These are phyloP conservation scores for Chrysopa pallens DNA, from an alignment of 1,140 invertebrate species.

Conservation along the genomic window DNA sequence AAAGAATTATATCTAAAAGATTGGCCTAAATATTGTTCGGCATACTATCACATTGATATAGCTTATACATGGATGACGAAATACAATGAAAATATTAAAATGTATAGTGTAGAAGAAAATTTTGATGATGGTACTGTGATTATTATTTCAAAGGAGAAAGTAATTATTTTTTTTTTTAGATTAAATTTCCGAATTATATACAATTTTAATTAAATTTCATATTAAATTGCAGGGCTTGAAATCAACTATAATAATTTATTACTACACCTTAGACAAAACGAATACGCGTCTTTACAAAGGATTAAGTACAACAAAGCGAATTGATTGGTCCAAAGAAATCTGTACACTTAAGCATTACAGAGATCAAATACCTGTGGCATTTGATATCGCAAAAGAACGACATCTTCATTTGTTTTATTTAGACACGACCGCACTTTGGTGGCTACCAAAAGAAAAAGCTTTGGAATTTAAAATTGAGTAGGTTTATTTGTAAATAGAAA, in stretches of 20 bases:
- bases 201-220: not conserved
- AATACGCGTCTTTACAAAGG: conserved; percentile 3
- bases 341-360: not conserved
- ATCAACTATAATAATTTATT: conserved; percentile 2
- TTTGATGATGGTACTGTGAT: conserved; percentile 8
- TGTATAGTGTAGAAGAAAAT: conserved; percentile 6
- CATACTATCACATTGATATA: not conserved
- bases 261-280: conserved; percentile 6
- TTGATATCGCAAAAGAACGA: conserved; percentile 2
- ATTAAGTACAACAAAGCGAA: conserved; percentile 3
- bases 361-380: not conserved
- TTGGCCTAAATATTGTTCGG: not conserved
- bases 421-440: conserved; percentile 7
- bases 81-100: not conserved
- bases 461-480: conserved; percentile 10
- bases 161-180: not conserved
- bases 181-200: not conserved
- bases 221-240: conserved; percentile 2
- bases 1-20: not conserved
- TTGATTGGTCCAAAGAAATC: conserved; percentile 5
- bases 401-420: conserved; percentile 6
- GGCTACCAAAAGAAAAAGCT: conserved; percentile 12
- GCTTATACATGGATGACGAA: not conserved
- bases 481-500: conserved; percentile 2
- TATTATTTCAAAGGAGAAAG: not conserved